Percentiles rank a stretch among this genome's conserved stretches.
phyloP scores from a whole-genome alignment of 92 coral and sea anemone species.

The Zoanthus solanderi region DNA sequence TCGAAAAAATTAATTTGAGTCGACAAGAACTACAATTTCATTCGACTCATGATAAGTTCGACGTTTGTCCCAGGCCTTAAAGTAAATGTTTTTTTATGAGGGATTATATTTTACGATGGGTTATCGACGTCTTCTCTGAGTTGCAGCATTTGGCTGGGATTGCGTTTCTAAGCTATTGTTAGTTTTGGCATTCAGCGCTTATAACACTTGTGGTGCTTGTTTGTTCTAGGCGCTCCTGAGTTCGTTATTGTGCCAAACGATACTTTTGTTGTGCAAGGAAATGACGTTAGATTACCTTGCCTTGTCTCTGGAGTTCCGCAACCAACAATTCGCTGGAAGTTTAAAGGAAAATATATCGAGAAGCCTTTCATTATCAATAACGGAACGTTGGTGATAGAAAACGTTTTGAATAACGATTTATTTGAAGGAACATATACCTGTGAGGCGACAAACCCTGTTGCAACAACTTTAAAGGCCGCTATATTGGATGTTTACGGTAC shows the following conservation, averaged over 20 bases:
- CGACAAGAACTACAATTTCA: no score
- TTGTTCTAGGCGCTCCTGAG: not conserved
- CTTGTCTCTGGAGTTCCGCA: slow-evolving; percentile 6
- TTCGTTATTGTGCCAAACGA: not conserved
- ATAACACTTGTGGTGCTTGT: not conserved
- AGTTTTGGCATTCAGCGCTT: no score
- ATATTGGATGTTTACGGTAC: not conserved
- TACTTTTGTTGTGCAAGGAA: slow-evolving; percentile 4
- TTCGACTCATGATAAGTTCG: no score
- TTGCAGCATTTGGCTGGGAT: no score
- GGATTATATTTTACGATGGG: not conserved
- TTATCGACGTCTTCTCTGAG: not conserved
- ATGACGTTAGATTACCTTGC: slow-evolving; percentile 9
- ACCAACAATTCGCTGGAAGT: slow-evolving; percentile 30
- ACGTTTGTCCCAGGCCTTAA: no score
- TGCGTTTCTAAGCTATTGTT: no score
- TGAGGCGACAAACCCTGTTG: slow-evolving; percentile 16
- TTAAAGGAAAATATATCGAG: not conserved
- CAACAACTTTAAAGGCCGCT: not conserved
- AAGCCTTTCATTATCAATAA: not conserved
- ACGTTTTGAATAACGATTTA: not conserved
- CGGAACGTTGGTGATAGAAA: slow-evolving; percentile 9
- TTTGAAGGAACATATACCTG: slow-evolving; percentile 41
- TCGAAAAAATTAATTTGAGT: no score
- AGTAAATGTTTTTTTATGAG: no score